Evolutionary conservation across 2,113 vertebrate species (phyloP).

Genomic region (Lepus europaeus): DNA sequence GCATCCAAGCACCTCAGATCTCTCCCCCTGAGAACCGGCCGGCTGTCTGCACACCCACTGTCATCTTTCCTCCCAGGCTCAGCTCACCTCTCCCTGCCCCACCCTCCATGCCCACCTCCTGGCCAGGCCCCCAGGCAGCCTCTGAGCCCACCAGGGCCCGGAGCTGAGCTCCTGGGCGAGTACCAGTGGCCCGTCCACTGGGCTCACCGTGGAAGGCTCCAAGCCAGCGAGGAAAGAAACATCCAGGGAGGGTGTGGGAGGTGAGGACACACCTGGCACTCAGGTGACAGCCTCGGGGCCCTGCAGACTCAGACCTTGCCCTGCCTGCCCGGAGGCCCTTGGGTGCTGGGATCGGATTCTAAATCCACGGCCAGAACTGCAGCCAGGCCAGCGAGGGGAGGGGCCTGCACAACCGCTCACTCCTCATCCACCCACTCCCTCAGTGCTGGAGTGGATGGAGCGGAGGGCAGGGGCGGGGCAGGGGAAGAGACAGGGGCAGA

Average conservation of each 20-base stretch:
- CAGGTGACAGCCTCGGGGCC: not conserved
- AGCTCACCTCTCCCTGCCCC: not conserved
- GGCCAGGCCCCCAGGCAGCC: not conserved
- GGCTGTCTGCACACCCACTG: not conserved
- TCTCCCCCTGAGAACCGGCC: not conserved
- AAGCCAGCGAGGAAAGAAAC: not conserved
- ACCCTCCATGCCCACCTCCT: not conserved
- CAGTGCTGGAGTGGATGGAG: not conserved
- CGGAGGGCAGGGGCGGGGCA: not conserved
- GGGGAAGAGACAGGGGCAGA: not conserved
- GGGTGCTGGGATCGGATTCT: not conserved
- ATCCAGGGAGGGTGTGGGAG: not conserved
- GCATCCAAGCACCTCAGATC: not conserved
- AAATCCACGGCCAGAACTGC: no score
- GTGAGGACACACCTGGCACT: no score
- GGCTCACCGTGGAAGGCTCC: no score
- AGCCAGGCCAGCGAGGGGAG: not conserved
- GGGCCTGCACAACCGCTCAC: not conserved
- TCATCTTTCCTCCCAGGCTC: not conserved
- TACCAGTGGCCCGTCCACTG: accelerated
- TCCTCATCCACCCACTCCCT: accelerated
- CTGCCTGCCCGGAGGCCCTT: accelerated
- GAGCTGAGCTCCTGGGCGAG: not conserved
- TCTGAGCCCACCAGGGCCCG: not conserved
- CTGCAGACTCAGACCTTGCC: not conserved